Percentiles rank a stretch among this genome's conserved stretches.
Evolutionary conservation across 1,140 invertebrate species (phyloP).

Genomic region (Drosophila pallidifrons): DNA sequence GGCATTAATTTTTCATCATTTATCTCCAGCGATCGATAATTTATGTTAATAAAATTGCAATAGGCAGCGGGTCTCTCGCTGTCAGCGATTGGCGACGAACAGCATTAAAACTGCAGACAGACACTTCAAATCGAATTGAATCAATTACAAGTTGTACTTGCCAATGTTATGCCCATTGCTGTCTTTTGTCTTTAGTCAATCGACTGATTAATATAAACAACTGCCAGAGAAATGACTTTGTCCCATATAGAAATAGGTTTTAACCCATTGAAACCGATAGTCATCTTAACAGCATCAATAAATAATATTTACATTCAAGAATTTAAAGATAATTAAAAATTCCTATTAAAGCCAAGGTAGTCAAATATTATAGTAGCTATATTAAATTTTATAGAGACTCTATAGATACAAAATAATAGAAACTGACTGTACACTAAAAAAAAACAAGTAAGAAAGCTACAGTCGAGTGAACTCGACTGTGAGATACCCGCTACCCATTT

Average conservation of each 20-base stretch:
- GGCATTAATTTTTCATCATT: slow-evolving; percentile 63
- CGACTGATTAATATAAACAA: slow-evolving; percentile 46
- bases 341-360: too few relatives aligned
- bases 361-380: too few relatives aligned
- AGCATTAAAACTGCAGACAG: slow-evolving; percentile 49
- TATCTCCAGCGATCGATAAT: slow-evolving; percentile 53
- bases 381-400: too few relatives aligned
- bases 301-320: neutral
- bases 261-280: slow-evolving; percentile 28
- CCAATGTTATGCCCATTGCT: slow-evolving; percentile 53
- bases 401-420: too few relatives aligned
- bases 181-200: slow-evolving; percentile 55
- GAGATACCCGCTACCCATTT: too few relatives aligned
- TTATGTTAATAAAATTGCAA: slow-evolving; percentile 75
- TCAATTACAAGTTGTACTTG: slow-evolving; percentile 69
- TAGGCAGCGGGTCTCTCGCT: slow-evolving; percentile 39
- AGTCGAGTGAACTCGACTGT: too few relatives aligned
- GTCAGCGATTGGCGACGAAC: slow-evolving; percentile 68
- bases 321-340: too few relatives aligned
- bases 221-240: slow-evolving; percentile 18
- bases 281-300: neutral
- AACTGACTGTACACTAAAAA: too few relatives aligned
- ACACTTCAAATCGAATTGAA: slow-evolving; percentile 66
- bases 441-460: too few relatives aligned
- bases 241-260: slow-evolving; percentile 8